Conservation (phyloP, 2,797 vertebrate genomes). For the Diplodus sargus region DNA sequence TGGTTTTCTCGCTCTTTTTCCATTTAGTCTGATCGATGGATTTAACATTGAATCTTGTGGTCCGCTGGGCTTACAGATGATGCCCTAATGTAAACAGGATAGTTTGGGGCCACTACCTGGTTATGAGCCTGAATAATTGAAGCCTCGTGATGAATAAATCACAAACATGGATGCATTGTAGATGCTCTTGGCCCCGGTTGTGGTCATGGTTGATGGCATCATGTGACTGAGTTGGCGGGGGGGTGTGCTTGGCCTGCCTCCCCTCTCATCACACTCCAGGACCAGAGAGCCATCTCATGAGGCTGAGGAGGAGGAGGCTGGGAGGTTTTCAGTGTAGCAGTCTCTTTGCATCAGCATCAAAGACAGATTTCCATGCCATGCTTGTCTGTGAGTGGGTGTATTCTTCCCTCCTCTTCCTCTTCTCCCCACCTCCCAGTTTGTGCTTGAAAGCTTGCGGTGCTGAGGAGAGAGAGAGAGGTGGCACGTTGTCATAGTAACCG, state of each 20-base stretch:
- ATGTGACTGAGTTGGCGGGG: conserved; percentile 56
- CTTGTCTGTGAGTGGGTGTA: conserved; percentile 49
- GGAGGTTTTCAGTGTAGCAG: conserved; percentile 70
- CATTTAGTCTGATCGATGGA: conserved; percentile 12
- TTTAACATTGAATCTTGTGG: conserved; percentile 18
- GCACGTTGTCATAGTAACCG: conserved; percentile 79
- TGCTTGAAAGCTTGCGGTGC: conserved; percentile 46
- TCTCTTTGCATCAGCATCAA: conserved; percentile 78
- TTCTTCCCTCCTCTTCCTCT: conserved; percentile 32
- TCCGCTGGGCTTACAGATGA: conserved; percentile 23
- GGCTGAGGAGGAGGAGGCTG: conserved; percentile 56
- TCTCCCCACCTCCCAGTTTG: conserved; percentile 38
- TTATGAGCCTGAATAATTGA: conserved; percentile 71
- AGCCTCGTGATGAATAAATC: conserved; percentile 76
- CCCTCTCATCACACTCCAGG: conserved; percentile 42
- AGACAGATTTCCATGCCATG: conserved; percentile 57
- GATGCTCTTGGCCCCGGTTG: conserved; percentile 36
- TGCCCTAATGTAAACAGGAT: conserved; percentile 38
- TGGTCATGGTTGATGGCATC: conserved; percentile 65
- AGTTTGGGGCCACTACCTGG: conserved; percentile 52
- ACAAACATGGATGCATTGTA: conserved; percentile 45
- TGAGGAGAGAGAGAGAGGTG: conserved; percentile 66
- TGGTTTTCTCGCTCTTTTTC: conserved; percentile 3
- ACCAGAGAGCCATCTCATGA: conserved; percentile 50
- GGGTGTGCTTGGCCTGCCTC: conserved; percentile 18